These are phyloP conservation scores for Idaea aversata DNA, from an alignment of 2,888 invertebrate species.

Conservation along the genomic window DNA sequence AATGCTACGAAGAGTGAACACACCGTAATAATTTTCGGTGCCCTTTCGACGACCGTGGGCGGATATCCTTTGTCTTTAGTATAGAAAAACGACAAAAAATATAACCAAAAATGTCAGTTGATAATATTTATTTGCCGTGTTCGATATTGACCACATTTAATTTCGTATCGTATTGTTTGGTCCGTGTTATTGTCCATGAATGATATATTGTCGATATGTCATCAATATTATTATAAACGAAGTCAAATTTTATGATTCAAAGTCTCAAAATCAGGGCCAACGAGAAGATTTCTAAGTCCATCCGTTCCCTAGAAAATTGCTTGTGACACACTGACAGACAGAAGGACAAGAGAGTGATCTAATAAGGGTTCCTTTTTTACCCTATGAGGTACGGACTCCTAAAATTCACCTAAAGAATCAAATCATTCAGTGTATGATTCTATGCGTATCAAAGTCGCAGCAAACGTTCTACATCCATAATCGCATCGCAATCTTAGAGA, in stretches of 20 bases:
- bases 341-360: too few relatives aligned
- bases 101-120: constrained; percentile 58
- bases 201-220: constrained; percentile 61
- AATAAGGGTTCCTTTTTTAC: too few relatives aligned
- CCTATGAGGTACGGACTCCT: too few relatives aligned
- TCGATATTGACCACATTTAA: constrained; percentile 61
- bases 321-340: too few relatives aligned
- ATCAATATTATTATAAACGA: constrained; percentile 44
- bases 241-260: not conserved
- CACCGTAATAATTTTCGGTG: constrained; percentile 73
- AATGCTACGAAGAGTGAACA: constrained; percentile 70
- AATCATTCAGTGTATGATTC: too few relatives aligned
- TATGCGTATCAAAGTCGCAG: too few relatives aligned
- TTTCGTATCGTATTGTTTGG: constrained; percentile 59
- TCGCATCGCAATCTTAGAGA: too few relatives aligned
- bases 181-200: constrained; percentile 57
- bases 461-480: too few relatives aligned
- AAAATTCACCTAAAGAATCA: too few relatives aligned
- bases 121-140: constrained; percentile 69
- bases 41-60: constrained; percentile 69
- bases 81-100: constrained; percentile 57
- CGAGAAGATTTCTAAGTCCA: too few relatives aligned
- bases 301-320: too few relatives aligned
- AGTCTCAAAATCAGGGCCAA: not conserved
- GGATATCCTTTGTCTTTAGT: constrained; percentile 75